Evolutionary conservation across 2,113 vertebrate genomes (phyloP).

Genomic region (Nothocercus julius): DNA sequence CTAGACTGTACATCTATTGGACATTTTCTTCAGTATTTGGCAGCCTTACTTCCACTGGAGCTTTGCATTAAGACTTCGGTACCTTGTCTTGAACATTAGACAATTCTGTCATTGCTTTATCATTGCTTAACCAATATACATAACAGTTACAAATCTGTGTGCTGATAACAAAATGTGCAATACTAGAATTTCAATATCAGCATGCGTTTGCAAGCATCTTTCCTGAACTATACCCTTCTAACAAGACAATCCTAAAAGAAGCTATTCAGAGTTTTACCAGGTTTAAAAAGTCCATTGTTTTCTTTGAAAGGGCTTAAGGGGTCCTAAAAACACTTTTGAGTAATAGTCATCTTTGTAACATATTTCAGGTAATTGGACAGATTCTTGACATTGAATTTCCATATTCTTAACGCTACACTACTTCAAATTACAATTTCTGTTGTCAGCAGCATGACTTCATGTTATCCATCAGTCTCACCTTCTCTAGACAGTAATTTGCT

Average conservation of each 20-base stretch:
- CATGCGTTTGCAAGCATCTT: not conserved
- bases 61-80: not conserved
- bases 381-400: not conserved
- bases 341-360: not conserved
- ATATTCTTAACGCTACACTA: not conserved
- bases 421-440: not conserved
- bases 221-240: not conserved
- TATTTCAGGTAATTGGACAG: not conserved
- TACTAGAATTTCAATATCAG: not conserved
- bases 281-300: not conserved
- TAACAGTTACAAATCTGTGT: not conserved
- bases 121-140: not conserved
- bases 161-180: not conserved
- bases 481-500: not conserved
- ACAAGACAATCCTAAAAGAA: not conserved
- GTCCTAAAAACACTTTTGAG: not conserved
- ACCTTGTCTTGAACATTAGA: not conserved
- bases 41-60: rapidly evolving
- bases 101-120: not conserved
- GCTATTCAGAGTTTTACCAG: not conserved
- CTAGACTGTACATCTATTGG: not conserved
- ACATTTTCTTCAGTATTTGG: not conserved
- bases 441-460: not conserved
- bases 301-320: not conserved
- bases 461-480: not conserved